phyloP scores from a whole-genome alignment of 92 coral and sea anemone genomes.

The Porites lobata region DNA sequence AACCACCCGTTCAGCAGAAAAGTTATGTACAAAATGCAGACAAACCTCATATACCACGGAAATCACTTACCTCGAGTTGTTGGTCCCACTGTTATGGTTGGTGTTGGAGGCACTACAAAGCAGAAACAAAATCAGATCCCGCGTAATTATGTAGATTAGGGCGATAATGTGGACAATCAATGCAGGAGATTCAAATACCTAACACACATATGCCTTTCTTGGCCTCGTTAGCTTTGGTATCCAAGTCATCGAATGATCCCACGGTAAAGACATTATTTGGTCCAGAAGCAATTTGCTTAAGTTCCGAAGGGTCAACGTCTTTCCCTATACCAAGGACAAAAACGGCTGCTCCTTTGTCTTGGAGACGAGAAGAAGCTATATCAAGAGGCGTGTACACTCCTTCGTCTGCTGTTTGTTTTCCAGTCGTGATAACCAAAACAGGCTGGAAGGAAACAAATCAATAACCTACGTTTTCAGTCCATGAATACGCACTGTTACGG shows the following conservation, averaged over 20 bases:
- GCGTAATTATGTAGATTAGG: not conserved
- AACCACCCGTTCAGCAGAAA: too few relatives aligned
- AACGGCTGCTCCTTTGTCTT: conserved; percentile 49
- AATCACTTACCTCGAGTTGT: not conserved
- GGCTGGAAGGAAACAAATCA: not conserved
- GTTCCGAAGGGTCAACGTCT: conserved; percentile 38
- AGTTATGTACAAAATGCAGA: not conserved
- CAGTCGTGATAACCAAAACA: conserved; percentile 59
- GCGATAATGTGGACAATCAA: not conserved
- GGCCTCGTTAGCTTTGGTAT: conserved; percentile 23
- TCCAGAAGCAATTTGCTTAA: conserved; percentile 55
- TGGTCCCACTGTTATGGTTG: not conserved
- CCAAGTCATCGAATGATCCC: conserved; percentile 47
- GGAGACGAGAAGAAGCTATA: conserved; percentile 43
- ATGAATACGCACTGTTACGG: too few relatives aligned
- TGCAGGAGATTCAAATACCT: not conserved
- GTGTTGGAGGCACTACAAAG: not conserved
- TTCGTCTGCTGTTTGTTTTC: conserved; percentile 57
- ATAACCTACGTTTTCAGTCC: not conserved
- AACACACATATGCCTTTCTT: conserved; percentile 42
- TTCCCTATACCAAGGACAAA: conserved; percentile 65
- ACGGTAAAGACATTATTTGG: conserved; percentile 32
- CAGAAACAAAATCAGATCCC: not conserved
- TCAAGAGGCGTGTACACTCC: conserved; percentile 49
- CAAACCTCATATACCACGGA: not conserved